Evolutionary conservation across 2,113 vertebrate genomes (phyloP), one percentile per base, ranked within the genome.

Genomic region (Chlamydotis undulata): DNA sequence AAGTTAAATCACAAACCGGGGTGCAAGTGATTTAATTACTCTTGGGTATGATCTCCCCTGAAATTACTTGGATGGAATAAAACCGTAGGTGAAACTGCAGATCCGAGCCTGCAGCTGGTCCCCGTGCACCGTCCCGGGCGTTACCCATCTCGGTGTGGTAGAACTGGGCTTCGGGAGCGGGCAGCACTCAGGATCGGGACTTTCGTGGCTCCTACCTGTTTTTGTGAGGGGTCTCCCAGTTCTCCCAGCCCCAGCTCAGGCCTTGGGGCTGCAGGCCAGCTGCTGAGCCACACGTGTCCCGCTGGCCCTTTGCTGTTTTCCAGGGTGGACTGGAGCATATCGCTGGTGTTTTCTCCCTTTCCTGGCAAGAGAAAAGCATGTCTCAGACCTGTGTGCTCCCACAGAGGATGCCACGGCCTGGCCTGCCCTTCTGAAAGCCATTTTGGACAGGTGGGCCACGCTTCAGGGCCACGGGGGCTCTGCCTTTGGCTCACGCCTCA

Each of bases 111-210:
- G 76, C 31, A 15, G 64, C 70, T 23, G 56, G 1, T 35, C 70
- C 17, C 65, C 4, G 1, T 24, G 6, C 28, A 21, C 57, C 5
- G 0, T 15, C 24, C 28, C 39, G 22, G 4, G 57, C 0, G 0
- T 59, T 6, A 1, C 18, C 45, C 24, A 9, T 31, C 35, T 52
- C 63, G 0, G 0, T 14, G 68, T 3, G 11, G n/a, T 16, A 52
- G 39, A 4, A 1, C 57, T 1, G 15, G 23, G 28, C 25, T 64
- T 7, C 8, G 43, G 64, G 76, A 13, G 13, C 0, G 0, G 31
- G 63, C 39, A 23, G 47, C 1, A 1, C 80, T 35, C 1, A 1
- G 64, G 8, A 25, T 4, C 1, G 4, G 14, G n/a, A 8, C 12
- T 19, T 16, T 16, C 41, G 14, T 43, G 41, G 41, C 41, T 43